phyloP scores from a whole-genome alignment of 2,797 vertebrate genomes.

The Columba guinea region DNA sequence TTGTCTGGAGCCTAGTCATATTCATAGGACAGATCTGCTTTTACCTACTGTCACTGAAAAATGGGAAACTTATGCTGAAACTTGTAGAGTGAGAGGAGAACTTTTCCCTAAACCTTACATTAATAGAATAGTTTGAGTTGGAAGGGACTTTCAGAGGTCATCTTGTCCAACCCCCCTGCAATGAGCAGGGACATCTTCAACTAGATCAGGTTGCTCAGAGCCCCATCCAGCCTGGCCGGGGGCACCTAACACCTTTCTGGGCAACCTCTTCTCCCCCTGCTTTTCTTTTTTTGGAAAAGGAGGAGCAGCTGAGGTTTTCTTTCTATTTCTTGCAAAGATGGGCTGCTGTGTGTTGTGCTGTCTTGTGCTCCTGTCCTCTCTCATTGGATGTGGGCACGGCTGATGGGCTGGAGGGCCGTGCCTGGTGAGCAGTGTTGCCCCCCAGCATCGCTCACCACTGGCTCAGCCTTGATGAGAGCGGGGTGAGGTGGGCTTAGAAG shows the following conservation, averaged over 20 bases:
- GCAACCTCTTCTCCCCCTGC: no score
- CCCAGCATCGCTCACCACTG: not conserved
- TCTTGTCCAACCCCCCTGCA: no score
- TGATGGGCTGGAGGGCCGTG: no score
- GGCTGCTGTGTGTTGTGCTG: not conserved
- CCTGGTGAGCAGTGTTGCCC: rapidly evolving
- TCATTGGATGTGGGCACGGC: rapidly evolving
- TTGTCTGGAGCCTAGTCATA: not conserved
- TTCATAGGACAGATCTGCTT: not conserved
- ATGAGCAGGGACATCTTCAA: no score
- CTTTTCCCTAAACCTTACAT: not conserved
- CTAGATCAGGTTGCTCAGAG: no score
- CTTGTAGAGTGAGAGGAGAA: not conserved
- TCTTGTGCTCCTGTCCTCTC: not conserved
- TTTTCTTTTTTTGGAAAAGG: not conserved
- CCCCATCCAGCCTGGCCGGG: no score
- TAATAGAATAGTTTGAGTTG: not conserved
- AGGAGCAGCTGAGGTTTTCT: not conserved
- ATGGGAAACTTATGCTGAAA: not conserved
- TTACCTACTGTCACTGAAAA: conserved; percentile 2
- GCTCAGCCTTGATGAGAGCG: not conserved
- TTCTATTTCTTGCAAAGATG: not conserved
- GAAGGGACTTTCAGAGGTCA: no score
- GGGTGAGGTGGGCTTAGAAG: not conserved
- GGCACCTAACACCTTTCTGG: no score